Conservation (phyloP, 1,140 invertebrate species). For the Drosophila arizonae region DNA sequence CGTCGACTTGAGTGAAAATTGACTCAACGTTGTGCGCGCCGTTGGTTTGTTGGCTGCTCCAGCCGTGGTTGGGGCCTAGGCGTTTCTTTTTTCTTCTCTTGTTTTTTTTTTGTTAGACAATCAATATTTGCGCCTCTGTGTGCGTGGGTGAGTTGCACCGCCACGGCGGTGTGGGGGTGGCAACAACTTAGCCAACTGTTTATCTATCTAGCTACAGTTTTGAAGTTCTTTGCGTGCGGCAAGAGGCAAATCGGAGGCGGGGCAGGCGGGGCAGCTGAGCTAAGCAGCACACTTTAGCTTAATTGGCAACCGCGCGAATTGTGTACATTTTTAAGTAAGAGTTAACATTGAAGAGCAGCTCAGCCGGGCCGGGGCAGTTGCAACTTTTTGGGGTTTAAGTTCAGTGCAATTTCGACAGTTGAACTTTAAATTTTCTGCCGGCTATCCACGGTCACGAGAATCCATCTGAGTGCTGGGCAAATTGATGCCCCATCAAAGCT, state of each 20-base stretch:
- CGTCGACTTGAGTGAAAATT: slow-evolving; percentile 79
- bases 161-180: background rate
- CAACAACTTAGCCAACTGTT: slow-evolving; percentile 41
- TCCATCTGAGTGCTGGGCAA: slow-evolving; percentile 47
- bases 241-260: no score
- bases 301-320: slow-evolving; percentile 69
- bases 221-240: slow-evolving; percentile 56
- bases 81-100: slow-evolving; percentile 28
- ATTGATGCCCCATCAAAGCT: slow-evolving; percentile 23
- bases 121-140: slow-evolving; percentile 72
- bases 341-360: slow-evolving; percentile 66
- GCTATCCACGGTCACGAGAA: background rate
- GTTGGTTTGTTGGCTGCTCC: slow-evolving; percentile 1
- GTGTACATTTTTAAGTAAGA: slow-evolving; percentile 79
- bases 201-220: slow-evolving; percentile 73
- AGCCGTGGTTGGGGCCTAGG: slow-evolving; percentile 4
- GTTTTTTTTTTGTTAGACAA: slow-evolving; percentile 63
- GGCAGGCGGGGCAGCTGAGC: background rate
- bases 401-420: slow-evolving; percentile 65
- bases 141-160: slow-evolving; percentile 4
- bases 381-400: slow-evolving; percentile 24
- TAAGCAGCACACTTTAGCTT: slow-evolving; percentile 73
- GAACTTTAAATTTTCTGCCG: slow-evolving; percentile 43
- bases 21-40: slow-evolving; percentile 52
- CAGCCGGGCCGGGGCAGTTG: background rate